Base-by-base conservation (phyloP, 2,113 vertebrate species). In the Salvelinus fontinalis region DNA sequence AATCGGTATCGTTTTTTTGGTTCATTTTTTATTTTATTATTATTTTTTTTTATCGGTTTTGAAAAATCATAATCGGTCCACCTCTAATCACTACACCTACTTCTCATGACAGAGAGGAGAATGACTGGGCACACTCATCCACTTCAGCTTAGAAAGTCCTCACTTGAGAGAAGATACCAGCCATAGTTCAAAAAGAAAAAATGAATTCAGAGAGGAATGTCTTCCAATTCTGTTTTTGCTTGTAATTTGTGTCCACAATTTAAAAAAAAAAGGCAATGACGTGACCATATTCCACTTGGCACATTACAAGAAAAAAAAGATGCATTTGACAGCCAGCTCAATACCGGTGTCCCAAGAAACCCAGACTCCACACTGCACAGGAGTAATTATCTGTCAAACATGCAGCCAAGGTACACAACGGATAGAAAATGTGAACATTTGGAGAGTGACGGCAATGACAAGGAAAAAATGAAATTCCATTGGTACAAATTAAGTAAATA, bases 311-410 rank as follows among this genome's bases (percentile, higher is more conserved):
- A 22, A 18, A 29, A 12, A 57, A 13, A 65, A 51, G 48, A 64
- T 67, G 13, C 65, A 31, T 11, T 9, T 44, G 39, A 44, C 3
- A 2, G 4, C n/a, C 60, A 5, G 68, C 12, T 57, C 16, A 70
- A 65, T 22, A n/a, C 22, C 22, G 7, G 20, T 22, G 60, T 22
- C 60, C 7, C 60, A 24, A n/a, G 22, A n/a, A 64, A 57, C 54
- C 3, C 16, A 22, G 48, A 26, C 64, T 29, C 54, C 14, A 68
- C 5, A 64, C 7, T 14, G 59, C 75, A 27, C 27, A 69, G 14
- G 20, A 29, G 64, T 14, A 66, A 29, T 66, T 29, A n/a, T n/a
- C 26, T 7, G 68, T 75, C 72, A 75, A 73, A 62, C 31, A 26
- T 34, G 2, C 2, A 18, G 49, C 18, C 26, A 62, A 59, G 11